Percentiles rank a stretch among this genome's conserved stretches.
Conservation (phyloP, 2,888 invertebrate genomes). For the Apotomis capreana region DNA sequence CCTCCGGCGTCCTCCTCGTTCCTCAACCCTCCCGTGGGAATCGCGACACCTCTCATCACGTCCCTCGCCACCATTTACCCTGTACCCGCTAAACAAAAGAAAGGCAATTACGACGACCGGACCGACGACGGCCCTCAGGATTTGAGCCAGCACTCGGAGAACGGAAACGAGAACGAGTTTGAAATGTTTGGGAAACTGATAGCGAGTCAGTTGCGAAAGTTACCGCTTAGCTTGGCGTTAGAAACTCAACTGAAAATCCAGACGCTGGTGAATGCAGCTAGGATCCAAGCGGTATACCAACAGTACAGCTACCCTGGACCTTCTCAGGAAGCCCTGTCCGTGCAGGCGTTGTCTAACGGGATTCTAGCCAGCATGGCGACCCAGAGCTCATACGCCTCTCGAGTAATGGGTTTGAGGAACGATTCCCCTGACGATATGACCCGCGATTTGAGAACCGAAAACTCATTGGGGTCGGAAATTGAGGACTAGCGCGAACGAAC, state of each 20-base stretch:
- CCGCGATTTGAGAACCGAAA: constrained; percentile 71
- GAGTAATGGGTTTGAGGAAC: constrained; percentile 62
- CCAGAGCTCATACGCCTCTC: constrained; percentile 65
- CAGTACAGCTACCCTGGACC: constrained; percentile 79
- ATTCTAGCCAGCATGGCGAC: constrained; percentile 76
- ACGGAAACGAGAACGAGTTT: constrained; percentile 77
- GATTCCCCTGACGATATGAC: constrained; percentile 74
- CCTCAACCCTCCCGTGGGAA: constrained; percentile 77
- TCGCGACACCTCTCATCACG: constrained; percentile 76
- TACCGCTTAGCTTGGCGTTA: constrained; percentile 74
- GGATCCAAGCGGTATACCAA: constrained; percentile 79
- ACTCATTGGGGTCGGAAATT: constrained; percentile 70
- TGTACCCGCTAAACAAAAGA: constrained; percentile 75
- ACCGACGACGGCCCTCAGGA: constrained; percentile 74
- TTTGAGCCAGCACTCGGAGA: constrained; percentile 76
- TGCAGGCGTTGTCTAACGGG: constrained; percentile 77
- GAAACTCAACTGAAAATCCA: constrained; percentile 79
- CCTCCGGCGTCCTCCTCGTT: constrained; percentile 72
- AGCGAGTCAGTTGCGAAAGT: constrained; percentile 76
- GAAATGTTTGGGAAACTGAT: constrained; percentile 80
- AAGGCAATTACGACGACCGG: constrained; percentile 62
- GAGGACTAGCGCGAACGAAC: constrained; percentile 61
- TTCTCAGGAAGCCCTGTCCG: constrained; percentile 75
- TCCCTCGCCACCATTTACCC: constrained; percentile 77
- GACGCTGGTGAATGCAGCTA: constrained; percentile 74